Base-by-base conservation (phyloP, 2,113 vertebrate genomes). In the Tragelaphus strepsiceros region DNA sequence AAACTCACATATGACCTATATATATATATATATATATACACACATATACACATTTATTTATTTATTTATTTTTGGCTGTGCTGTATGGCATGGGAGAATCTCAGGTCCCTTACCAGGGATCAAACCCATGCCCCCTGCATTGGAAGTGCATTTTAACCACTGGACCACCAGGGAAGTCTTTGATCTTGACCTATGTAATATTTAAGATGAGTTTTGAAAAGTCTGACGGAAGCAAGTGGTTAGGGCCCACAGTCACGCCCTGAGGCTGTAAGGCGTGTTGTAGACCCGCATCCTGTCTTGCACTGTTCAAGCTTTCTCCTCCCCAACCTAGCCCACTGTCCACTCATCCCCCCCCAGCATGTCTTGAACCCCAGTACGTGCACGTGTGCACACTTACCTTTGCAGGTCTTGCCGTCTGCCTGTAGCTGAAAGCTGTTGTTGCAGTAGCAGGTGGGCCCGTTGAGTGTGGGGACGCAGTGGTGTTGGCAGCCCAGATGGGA, bases 371-470 rank as follows among this genome's bases (percentile, higher is more conserved):
- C 14, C 17, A 2, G 3, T 13, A 21, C 2, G 6, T 11, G 26
- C n/a, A 35, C 14, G 0, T 0, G 1, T 30, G n/a, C 0, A 0
- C n/a, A 97, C 99, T 92, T 32, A 99, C 99, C 99, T 99, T 99
- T 99, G 98, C 99, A 99, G 53, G 98, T 99, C 98, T 99, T 99
- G 83, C 99, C 98, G 43, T 99, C 99, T 88, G 99, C 99, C 14
- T 99, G 99, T 7, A 99, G 99, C 96, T 99, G 99, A 94, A 99
- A 99, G 93, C 99, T 99, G 91, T 77, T 98, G 98, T 98, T 98
- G 98, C 99, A 99, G 98, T 99, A 99, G 98, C 99, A 99, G 92
- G 97, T 97, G 2, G 99, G 99, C 21, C 99, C 99, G 0, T 94
- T 98, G 39, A 99, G 98, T 2, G 99, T 99, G 0, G 99, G 99